Base-by-base conservation (phyloP, 2,888 invertebrate species). In the Dryocosmus kuriphilus region DNA sequence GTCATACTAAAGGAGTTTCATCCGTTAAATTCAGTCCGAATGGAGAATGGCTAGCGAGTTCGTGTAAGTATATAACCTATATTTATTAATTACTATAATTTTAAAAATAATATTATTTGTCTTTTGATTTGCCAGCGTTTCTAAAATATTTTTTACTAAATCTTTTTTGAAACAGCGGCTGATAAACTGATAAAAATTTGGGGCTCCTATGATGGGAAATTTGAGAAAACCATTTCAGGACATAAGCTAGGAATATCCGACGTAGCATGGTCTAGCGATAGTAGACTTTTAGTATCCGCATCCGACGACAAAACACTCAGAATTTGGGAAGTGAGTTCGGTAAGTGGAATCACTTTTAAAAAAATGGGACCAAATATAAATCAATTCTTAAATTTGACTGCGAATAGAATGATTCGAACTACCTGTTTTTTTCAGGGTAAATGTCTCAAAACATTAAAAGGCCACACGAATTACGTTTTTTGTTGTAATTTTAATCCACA, bases 401-500 rank as follows among this genome's bases (percentile, higher is more conserved):
- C 35, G 61, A 78, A 24, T 74, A 75, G 60, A 65, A 75, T 41
- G 41, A 41, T 16, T 16, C 16, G 5, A 16, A 6, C 41, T 41
- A 35, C 2, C 81, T 84, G 83, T 14, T 35, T 86, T 88, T 92
- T 92, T 62, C 88, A 94, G 94, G 98, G 97, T 38, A 99, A 99
- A 94, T 98, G 99, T 92, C 93, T 99, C 88, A 99, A 99, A 93
- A 99, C 99, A 0, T 92, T 99, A 61, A 99, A 99, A 92, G 99
- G 99, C 5, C 99, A 99, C 92, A 98, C 98, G 92, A 99, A 99
- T 92, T 99, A 99, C 91, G 99, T 99, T 0, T 99, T 99, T 92
- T 99, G 99, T 92, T 99, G 99, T 92, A 99, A 99, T 93, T 99
- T 99, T 92, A 99, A 99, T 92, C 99, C 99, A 79, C 99, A 99